Evolutionary conservation across 2,888 invertebrate species (phyloP).

Genomic region (Limulus polyphemus): DNA sequence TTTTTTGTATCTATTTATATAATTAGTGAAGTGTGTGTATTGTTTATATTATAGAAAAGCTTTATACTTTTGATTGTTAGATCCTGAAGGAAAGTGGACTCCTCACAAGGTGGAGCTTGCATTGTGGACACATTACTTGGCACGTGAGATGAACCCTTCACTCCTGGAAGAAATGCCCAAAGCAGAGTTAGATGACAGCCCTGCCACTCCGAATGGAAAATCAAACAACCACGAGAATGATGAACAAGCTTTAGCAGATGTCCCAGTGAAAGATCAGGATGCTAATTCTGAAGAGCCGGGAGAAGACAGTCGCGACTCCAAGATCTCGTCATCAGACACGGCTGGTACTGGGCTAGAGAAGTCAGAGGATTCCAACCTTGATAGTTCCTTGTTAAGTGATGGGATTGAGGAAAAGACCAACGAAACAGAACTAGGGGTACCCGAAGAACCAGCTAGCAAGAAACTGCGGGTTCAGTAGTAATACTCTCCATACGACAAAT

Average conservation of each 20-base stretch:
- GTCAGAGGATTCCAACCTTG: neutral
- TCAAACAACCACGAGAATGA: neutral
- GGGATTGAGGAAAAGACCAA: neutral
- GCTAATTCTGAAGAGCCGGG: neutral
- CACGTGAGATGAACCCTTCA: constrained; percentile 70
- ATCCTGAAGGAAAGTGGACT: constrained; percentile 27
- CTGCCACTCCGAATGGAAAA: constrained; percentile 2
- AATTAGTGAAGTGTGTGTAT: too few species aligned
- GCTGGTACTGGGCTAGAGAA: neutral
- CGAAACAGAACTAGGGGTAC: neutral
- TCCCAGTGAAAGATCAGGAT: neutral
- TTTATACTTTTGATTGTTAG: constrained; percentile 5
- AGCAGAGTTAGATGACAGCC: constrained; percentile 1
- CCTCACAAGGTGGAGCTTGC: constrained; percentile 71
- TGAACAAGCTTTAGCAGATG: neutral
- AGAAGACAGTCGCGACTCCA: neutral
- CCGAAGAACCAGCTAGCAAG: constrained; percentile 18
- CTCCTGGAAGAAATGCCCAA: constrained; percentile 60
- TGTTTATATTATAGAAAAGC: too few species aligned
- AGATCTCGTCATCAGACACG: neutral
- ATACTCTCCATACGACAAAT: neutral
- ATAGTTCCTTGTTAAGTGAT: neutral
- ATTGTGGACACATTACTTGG: constrained; percentile 82
- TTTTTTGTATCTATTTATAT: too few species aligned
- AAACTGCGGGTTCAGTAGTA: constrained; percentile 11